phyloP scores from a whole-genome alignment of 2,797 vertebrate species.

The Diglossa cyanea region DNA sequence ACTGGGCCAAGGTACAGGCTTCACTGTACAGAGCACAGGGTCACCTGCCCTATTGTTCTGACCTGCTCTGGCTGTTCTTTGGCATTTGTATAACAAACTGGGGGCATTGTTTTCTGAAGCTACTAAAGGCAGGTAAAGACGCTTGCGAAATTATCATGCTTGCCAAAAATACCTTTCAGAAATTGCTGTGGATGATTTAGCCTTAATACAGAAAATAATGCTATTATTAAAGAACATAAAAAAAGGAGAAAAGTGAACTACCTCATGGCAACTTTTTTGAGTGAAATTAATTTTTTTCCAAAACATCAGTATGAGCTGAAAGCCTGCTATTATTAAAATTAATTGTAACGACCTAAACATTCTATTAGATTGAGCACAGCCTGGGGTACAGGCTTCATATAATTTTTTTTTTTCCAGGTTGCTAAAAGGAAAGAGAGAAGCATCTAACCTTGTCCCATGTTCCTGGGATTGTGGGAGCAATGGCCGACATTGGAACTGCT shows the following conservation, averaged over 20 bases:
- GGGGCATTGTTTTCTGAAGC: not conserved
- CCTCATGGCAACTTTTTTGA: accelerated
- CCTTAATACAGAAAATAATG: not conserved
- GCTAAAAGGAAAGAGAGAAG: not conserved
- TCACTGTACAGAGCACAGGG: not conserved
- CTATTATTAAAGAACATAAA: not conserved
- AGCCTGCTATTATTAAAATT: not conserved
- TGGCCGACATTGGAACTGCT: accelerated
- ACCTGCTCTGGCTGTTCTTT: not conserved
- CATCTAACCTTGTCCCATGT: accelerated
- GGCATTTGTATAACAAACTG: not conserved
- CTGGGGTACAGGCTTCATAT: not conserved
- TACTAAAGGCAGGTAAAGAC: not conserved
- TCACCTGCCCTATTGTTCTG: slow-evolving; percentile 37
- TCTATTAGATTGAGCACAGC: not conserved
- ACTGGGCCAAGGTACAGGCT: not conserved
- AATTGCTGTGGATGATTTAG: not conserved
- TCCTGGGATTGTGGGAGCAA: not conserved
- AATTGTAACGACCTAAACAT: not conserved
- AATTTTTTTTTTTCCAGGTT: not conserved
- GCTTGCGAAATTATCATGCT: not conserved
- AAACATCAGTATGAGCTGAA: not conserved
- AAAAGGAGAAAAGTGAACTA: not conserved
- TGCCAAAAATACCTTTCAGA: not conserved
- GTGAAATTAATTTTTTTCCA: not conserved